Percentiles rank a stretch among this genome's conserved stretches.
phyloP scores from a whole-genome alignment of 2,888 invertebrate species.

The Sipha maydis region DNA sequence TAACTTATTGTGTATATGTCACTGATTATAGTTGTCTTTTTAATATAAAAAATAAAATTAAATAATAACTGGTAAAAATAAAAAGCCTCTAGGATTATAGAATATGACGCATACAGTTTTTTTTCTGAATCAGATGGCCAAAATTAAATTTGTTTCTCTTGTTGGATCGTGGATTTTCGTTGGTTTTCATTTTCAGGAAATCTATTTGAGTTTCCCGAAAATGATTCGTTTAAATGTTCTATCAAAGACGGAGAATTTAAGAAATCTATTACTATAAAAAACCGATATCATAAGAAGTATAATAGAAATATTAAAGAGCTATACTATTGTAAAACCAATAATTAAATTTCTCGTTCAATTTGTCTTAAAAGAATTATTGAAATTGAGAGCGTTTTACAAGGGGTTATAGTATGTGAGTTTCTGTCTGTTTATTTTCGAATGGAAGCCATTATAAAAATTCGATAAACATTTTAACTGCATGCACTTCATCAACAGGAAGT shows the following conservation, averaged over 20 bases:
- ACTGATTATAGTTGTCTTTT: too few species aligned
- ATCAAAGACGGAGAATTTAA: too few species aligned
- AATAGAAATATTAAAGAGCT: not conserved
- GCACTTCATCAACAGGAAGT: constrained; percentile 14
- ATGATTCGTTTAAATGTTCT: not conserved
- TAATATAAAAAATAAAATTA: too few species aligned
- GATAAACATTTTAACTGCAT: not conserved
- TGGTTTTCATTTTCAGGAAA: not conserved
- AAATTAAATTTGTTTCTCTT: too few species aligned
- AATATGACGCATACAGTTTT: too few species aligned
- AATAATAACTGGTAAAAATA: too few species aligned
- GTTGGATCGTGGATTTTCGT: too few species aligned
- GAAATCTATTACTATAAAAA: not conserved
- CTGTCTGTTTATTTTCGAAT: not conserved
- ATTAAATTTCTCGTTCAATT: not conserved
- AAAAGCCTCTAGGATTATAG: too few species aligned
- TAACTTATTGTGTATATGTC: too few species aligned
- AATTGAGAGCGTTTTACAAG: not conserved
- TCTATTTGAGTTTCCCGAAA: not conserved
- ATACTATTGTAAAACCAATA: not conserved
- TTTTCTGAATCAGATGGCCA: too few species aligned
- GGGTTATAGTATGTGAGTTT: not conserved
- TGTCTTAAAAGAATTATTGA: not conserved
- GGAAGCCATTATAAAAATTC: not conserved
- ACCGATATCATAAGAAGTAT: not conserved